Percentiles rank a stretch among this genome's conserved stretches.
Conservation (phyloP, 35 echinoderm and acorn worm genomes). For the Hemicentrotus pulcherrimus region DNA sequence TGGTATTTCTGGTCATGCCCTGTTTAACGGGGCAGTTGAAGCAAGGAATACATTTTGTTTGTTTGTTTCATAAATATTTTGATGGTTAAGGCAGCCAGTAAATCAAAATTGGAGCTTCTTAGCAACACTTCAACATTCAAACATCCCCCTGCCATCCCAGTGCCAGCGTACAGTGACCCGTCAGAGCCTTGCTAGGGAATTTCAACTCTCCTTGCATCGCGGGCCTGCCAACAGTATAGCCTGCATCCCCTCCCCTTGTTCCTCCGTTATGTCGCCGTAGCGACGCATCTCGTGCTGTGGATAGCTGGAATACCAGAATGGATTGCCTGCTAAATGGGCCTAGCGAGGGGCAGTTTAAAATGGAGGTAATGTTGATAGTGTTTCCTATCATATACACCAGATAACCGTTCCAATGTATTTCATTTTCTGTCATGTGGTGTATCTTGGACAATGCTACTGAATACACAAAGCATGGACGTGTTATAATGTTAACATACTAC, state of each 20-base stretch:
- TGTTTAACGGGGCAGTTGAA: not conserved
- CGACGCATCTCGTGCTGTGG: not conserved
- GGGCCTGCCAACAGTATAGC: not conserved
- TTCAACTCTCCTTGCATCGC: slow-evolving; percentile 1
- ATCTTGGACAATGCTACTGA: not conserved
- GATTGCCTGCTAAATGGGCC: slow-evolving; percentile 5
- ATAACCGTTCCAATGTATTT: no score
- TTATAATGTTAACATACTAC: not conserved
- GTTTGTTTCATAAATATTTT: slow-evolving; percentile 20
- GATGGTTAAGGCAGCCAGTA: not conserved
- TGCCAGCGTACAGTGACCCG: not conserved
- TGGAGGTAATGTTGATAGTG: slow-evolving; percentile 1
- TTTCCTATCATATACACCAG: not conserved
- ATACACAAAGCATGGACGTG: not conserved
- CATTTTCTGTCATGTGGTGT: not conserved
- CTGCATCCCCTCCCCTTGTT: not conserved
- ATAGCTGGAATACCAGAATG: slow-evolving; percentile 11
- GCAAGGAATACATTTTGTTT: not conserved
- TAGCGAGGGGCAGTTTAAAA: not conserved
- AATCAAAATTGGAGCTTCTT: not conserved
- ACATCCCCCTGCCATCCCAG: not conserved
- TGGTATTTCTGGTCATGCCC: not conserved
- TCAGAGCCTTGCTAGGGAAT: not conserved
- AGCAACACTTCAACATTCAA: slow-evolving; percentile 11
- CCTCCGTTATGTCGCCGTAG: not conserved